phyloP scores from a whole-genome alignment of 2,888 invertebrate genomes.

The Lithophane semibrunnea region DNA sequence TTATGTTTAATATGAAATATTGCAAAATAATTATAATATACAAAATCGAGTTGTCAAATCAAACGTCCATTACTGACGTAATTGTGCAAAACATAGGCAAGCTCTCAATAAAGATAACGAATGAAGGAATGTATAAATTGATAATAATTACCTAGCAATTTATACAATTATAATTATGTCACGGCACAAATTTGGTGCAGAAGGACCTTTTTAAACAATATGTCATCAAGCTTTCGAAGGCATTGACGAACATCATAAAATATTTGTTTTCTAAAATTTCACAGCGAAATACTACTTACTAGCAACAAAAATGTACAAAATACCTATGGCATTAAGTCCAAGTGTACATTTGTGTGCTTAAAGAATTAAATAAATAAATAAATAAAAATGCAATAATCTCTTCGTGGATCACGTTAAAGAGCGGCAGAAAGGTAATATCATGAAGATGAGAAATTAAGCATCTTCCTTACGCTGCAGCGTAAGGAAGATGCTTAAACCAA shows the following conservation, averaged over 20 bases:
- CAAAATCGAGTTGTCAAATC: constrained; percentile 40
- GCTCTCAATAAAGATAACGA: constrained; percentile 48
- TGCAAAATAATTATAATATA: constrained; percentile 22
- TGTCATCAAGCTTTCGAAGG: background rate
- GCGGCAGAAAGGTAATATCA: background rate
- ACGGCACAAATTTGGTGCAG: background rate
- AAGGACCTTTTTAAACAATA: constrained; percentile 3
- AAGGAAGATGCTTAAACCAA: too few relatives aligned
- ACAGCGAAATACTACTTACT: background rate
- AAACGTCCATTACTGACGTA: constrained; percentile 40
- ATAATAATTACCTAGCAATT: constrained; percentile 55
- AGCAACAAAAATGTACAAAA: background rate
- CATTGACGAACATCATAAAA: background rate
- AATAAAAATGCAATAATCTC: background rate
- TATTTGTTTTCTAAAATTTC: background rate
- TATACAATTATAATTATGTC: constrained; percentile 63
- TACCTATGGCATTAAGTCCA: too few relatives aligned
- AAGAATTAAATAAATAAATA: too few relatives aligned
- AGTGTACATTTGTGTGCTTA: too few relatives aligned
- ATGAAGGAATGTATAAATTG: constrained; percentile 54
- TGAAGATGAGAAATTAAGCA: background rate
- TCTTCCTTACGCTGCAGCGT: too few relatives aligned
- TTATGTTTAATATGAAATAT: background rate
- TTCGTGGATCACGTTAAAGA: background rate
- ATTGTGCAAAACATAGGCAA: constrained; percentile 51